Conservation (phyloP, 2,888 invertebrate genomes). For the Panorpa germanica region DNA sequence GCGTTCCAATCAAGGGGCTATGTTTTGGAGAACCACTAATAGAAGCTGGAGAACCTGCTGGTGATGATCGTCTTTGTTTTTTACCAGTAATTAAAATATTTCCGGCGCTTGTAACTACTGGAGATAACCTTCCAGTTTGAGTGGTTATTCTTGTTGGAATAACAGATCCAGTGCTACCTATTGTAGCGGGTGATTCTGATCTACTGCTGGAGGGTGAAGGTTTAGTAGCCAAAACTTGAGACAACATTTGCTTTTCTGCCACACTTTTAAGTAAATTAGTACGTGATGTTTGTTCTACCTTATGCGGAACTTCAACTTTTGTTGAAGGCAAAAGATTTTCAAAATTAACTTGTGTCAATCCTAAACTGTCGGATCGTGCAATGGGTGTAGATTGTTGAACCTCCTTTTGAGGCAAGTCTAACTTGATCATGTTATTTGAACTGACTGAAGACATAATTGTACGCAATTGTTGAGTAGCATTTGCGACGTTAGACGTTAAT, state of each 20-base stretch:
- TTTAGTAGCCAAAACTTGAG: no score
- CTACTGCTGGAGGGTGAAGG: background rate
- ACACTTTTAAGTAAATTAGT: no score
- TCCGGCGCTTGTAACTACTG: background rate
- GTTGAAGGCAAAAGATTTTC: constrained; percentile 30
- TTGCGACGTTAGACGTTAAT: constrained; percentile 49
- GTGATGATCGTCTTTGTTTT: no score
- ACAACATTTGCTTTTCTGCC: no score
- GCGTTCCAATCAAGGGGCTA: background rate
- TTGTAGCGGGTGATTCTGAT: background rate
- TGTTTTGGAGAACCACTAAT: background rate
- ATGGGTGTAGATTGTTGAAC: no score
- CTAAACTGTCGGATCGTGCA: constrained; percentile 20
- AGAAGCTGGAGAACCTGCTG: no score
- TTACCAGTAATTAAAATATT: constrained; percentile 3
- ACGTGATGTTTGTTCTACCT: no score
- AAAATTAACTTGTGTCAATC: constrained; percentile 30
- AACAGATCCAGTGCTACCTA: no score
- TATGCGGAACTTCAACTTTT: constrained; percentile 26
- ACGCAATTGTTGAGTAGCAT: constrained; percentile 46
- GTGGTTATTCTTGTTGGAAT: background rate
- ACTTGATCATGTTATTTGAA: no score
- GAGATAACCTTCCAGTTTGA: background rate
- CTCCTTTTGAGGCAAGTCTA: no score
- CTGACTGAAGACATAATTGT: constrained; percentile 40